Conservation (phyloP, 1,140 invertebrate species). For the Batillaria attramentaria region DNA sequence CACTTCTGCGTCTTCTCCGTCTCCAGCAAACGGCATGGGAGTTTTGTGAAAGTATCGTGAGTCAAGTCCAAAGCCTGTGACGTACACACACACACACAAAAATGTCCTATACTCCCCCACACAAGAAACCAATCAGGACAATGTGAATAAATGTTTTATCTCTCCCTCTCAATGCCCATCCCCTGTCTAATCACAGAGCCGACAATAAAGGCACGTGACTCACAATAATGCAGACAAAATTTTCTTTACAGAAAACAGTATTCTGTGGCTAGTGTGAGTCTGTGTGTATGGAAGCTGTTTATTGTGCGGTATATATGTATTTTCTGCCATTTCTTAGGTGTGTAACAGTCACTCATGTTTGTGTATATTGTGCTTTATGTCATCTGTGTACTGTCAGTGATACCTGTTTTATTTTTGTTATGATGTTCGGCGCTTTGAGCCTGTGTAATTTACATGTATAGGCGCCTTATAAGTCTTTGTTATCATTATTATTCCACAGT, state of each 20-base stretch:
- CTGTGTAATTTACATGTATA: too few relatives aligned
- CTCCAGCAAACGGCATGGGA: constrained; percentile 29
- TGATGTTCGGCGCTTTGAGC: too few relatives aligned
- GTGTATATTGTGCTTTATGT: too few relatives aligned
- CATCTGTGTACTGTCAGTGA: too few relatives aligned
- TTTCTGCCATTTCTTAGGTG: too few relatives aligned
- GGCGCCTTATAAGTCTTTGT: too few relatives aligned
- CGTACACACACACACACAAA: neutral
- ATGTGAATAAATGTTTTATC: neutral
- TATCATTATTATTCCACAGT: too few relatives aligned
- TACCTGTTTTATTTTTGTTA: too few relatives aligned
- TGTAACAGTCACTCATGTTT: too few relatives aligned
- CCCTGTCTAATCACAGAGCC: neutral
- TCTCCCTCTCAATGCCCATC: neutral
- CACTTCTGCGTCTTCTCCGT: constrained; percentile 30
- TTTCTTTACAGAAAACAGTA: neutral
- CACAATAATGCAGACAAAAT: neutral
- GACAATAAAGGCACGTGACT: neutral
- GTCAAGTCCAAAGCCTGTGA: constrained; percentile 22
- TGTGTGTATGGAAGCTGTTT: too few relatives aligned
- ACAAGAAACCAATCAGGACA: neutral
- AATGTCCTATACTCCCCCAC: neutral
- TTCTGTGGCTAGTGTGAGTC: too few relatives aligned
- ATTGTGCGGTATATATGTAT: too few relatives aligned
- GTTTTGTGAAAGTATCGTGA: constrained; percentile 17